Evolutionary conservation across 2,888 invertebrate species (phyloP).

Genomic region (Sesamia inferens): DNA sequence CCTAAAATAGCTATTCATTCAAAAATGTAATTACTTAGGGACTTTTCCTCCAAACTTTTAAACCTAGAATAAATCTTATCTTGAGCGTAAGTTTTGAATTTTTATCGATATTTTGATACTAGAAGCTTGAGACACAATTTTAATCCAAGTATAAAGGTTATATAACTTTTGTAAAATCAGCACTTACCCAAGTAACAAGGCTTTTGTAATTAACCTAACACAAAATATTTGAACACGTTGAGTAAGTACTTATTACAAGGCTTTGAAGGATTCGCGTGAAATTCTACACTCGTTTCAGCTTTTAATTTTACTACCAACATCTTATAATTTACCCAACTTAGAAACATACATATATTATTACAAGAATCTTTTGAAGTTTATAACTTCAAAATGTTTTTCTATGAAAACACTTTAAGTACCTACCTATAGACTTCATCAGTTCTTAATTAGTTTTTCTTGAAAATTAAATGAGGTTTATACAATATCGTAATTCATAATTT

Average conservation of each 20-base stretch:
- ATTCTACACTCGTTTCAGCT: constrained; percentile 5
- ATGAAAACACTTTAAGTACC: constrained; percentile 7
- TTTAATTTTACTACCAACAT: constrained; percentile 3
- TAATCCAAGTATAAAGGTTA: too few species aligned
- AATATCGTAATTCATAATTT: not conserved
- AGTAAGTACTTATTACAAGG: not conserved
- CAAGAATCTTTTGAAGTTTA: not conserved
- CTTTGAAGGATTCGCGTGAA: not conserved
- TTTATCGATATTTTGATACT: too few species aligned
- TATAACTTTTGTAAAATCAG: too few species aligned
- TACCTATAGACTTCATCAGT: not conserved
- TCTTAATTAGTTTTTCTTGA: constrained; percentile 17
- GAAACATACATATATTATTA: not conserved
- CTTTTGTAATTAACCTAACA: constrained; percentile 9
- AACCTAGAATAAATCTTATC: too few species aligned
- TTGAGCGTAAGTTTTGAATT: too few species aligned
- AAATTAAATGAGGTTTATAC: constrained; percentile 12
- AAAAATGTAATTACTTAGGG: not conserved
- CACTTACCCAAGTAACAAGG: not conserved
- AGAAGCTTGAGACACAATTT: too few species aligned
- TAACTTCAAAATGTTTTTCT: constrained; percentile 15
- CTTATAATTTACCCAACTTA: constrained; percentile 14
- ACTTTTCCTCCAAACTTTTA: too few species aligned
- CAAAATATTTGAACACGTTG: constrained; percentile 16
- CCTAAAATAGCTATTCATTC: not conserved